Evolutionary conservation across 2,113 vertebrate species (phyloP).

Genomic region (Muntiacus reevesi): DNA sequence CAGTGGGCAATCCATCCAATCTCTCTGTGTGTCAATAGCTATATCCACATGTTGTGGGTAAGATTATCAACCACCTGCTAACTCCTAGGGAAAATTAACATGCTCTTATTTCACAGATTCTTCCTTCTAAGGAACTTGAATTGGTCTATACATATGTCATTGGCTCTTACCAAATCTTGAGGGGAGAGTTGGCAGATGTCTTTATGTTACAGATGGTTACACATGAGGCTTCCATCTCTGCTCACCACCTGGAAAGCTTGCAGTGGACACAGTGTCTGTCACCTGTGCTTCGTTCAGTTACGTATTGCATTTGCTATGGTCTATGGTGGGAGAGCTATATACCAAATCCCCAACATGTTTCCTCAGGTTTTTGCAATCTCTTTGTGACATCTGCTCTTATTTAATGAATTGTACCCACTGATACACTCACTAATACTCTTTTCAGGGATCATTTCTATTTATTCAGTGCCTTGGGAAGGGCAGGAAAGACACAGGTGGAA

Average conservation of each 20-base stretch:
- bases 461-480: not conserved
- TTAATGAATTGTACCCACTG: not conserved
- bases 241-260: not conserved
- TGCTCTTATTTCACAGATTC: not conserved
- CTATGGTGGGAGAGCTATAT: too few species aligned
- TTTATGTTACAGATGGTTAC: slow-evolving; percentile 33
- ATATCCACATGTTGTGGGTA: not conserved
- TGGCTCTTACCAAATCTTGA: not conserved
- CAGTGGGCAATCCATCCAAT: not conserved
- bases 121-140: not conserved
- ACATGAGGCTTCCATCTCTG: not conserved
- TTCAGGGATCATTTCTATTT: not conserved
- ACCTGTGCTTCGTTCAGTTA: too few species aligned
- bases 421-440: not conserved
- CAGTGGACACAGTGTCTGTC: not conserved
- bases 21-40: not conserved
- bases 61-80: not conserved
- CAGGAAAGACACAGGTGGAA: not conserved
- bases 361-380: not conserved
- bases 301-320: too few species aligned
- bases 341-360: too few species aligned
- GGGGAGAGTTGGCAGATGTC: not conserved
- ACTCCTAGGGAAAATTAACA: not conserved
- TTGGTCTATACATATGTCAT: not conserved
- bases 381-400: not conserved